Conservation (phyloP, 2,113 vertebrate genomes). For the Callopanchax toddi region DNA sequence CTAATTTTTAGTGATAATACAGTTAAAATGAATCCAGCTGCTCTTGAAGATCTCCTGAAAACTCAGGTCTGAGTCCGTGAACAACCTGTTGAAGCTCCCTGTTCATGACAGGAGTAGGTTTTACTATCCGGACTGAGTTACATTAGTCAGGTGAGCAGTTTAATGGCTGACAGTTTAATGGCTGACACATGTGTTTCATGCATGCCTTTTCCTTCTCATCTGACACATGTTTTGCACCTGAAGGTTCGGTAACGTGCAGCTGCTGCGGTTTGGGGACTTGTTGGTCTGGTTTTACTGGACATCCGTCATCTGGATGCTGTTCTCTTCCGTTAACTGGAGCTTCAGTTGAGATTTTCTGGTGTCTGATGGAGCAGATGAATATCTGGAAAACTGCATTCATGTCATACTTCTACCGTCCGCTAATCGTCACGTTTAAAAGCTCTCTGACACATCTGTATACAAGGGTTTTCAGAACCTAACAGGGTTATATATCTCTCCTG, state of each 20-base stretch:
- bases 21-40: neutral
- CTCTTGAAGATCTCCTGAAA: neutral
- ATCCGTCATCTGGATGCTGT: constrained; percentile 19
- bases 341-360: constrained; percentile 37
- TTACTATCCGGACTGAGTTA: constrained; percentile 43
- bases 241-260: constrained; percentile 24
- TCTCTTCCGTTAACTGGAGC: constrained; percentile 13
- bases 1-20: constrained; percentile 19
- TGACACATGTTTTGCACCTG: constrained; percentile 70
- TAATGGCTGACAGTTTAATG: constrained; percentile 38
- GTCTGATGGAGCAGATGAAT: constrained; percentile 32
- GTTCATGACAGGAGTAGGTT: constrained; percentile 42
- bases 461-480: constrained; percentile 20
- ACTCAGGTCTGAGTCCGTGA: neutral
- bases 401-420: constrained; percentile 45
- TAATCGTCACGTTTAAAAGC: constrained; percentile 27
- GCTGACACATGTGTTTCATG: constrained; percentile 41
- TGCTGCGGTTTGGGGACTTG: constrained; percentile 5
- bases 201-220: constrained; percentile 29
- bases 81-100: constrained; percentile 22
- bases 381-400: constrained; percentile 41
- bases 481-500: constrained; percentile 38
- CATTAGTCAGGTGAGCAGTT: constrained; percentile 25
- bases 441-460: constrained; percentile 7
- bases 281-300: constrained; percentile 13